Evolutionary conservation across 35 echinoderm and acorn worm species (phyloP).

Genomic region (Holothuria glaberrima): DNA sequence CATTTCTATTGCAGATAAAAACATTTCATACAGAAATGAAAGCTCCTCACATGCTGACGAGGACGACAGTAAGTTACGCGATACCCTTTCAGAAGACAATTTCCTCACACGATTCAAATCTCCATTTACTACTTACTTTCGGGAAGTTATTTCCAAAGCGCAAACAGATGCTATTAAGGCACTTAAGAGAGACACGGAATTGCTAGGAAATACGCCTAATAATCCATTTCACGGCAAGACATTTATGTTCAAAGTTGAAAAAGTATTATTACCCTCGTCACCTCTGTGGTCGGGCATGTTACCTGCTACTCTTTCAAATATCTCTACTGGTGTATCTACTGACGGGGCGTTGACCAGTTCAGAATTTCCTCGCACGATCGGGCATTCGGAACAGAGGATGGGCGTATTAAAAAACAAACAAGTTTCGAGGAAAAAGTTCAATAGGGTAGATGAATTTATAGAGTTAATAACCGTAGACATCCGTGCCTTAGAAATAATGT

Average conservation of each 20-base stretch:
- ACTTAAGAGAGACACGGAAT: neutral
- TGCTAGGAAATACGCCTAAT: neutral
- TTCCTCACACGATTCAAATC: too few relatives aligned
- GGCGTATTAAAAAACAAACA: neutral
- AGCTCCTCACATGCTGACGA: too few relatives aligned
- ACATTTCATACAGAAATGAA: too few relatives aligned
- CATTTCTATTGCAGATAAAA: too few relatives aligned
- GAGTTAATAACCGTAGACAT: conserved; percentile 15
- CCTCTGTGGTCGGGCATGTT: neutral
- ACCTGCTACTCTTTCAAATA: neutral
- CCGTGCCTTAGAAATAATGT: neutral
- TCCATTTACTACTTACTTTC: neutral
- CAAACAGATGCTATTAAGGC: neutral
- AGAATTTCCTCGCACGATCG: neutral
- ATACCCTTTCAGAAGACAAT: too few relatives aligned
- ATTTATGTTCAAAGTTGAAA: neutral
- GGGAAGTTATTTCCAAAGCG: neutral
- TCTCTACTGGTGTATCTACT: too few relatives aligned
- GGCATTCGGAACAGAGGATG: neutral
- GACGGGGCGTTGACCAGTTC: neutral
- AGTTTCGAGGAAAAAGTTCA: neutral
- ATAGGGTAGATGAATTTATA: conserved; percentile 1
- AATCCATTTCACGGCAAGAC: neutral
- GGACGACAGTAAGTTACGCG: too few relatives aligned
- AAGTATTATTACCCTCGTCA: neutral